These are phyloP conservation scores for Lomographa bimaculata DNA, from an alignment of 2,888 invertebrate species.

Conservation along the genomic window DNA sequence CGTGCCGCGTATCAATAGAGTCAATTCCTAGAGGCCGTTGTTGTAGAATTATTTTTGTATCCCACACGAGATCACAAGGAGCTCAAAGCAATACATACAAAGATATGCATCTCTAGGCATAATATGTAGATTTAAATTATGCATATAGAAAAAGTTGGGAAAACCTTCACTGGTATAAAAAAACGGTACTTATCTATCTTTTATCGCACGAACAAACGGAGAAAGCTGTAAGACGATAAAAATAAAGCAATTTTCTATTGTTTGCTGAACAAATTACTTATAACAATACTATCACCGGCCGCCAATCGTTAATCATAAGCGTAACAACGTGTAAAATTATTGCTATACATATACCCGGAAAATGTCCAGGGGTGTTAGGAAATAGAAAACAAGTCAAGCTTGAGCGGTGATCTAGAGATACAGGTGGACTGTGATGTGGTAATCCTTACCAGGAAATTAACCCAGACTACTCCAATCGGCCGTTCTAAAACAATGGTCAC, in stretches of 20 bases:
- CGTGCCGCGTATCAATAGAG: no score
- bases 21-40: no score
- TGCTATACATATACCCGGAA: slow-evolving; percentile 25
- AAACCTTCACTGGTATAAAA: no score
- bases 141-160: no score
- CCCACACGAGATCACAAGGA: no score
- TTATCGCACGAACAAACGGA: slow-evolving; percentile 9
- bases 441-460: slow-evolving; percentile 25
- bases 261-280: slow-evolving; percentile 11
- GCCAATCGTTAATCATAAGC: slow-evolving; percentile 4
- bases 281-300: slow-evolving; percentile 17
- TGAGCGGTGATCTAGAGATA: slow-evolving; percentile 40
- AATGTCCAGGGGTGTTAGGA: slow-evolving; percentile 36
- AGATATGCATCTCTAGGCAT: no score
- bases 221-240: slow-evolving; percentile 13
- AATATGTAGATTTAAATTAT: no score
- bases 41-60: no score
- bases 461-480: background rate
- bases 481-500: slow-evolving; percentile 1
- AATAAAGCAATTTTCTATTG: slow-evolving; percentile 13
- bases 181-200: no score
- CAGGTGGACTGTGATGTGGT: slow-evolving; percentile 8
- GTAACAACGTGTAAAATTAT: background rate
- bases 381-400: slow-evolving; percentile 41
- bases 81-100: no score